A percentile compares a stretch with the other conserved stretches of the same genome.
Conservation (phyloP, 2,888 invertebrate genomes). For the Alsophila aescularia region DNA sequence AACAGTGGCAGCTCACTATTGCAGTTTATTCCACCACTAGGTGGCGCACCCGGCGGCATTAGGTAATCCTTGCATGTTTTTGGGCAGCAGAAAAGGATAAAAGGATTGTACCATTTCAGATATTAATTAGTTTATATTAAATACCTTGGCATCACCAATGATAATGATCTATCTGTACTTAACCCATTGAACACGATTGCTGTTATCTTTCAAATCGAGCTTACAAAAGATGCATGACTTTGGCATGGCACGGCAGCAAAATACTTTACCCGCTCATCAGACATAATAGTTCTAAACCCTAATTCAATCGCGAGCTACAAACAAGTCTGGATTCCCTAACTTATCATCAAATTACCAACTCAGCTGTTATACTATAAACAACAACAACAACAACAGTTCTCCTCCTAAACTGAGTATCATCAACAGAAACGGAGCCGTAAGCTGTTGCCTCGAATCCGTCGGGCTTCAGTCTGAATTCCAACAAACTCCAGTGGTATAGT, state of each 20-base stretch:
- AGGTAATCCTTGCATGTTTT: too few species aligned
- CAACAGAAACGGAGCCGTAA: slow-evolving; percentile 14
- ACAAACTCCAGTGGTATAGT: slow-evolving; percentile 1
- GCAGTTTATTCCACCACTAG: too few species aligned
- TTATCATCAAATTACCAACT: background rate
- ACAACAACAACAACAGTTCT: slow-evolving; percentile 7
- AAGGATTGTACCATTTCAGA: too few species aligned
- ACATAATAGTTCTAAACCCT: background rate
- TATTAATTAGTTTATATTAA: too few species aligned
- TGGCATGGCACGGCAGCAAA: background rate
- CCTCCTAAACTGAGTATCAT: slow-evolving; percentile 1
- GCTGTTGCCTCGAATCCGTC: slow-evolving; percentile 14
- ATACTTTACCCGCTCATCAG: background rate
- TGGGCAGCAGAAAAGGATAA: too few species aligned
- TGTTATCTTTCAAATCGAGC: too few species aligned
- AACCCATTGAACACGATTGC: too few species aligned
- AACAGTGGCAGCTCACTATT: too few species aligned
- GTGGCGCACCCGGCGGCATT: too few species aligned
- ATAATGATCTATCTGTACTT: too few species aligned
- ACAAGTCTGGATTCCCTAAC: slow-evolving; percentile 9
- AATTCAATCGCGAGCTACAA: background rate
- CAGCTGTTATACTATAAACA: slow-evolving; percentile 1
- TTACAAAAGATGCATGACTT: too few species aligned
- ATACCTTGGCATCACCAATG: too few species aligned
- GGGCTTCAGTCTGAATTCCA: slow-evolving; percentile 5